phyloP scores from a whole-genome alignment of 2,113 vertebrate genomes.

The Lepisosteus oculatus region DNA sequence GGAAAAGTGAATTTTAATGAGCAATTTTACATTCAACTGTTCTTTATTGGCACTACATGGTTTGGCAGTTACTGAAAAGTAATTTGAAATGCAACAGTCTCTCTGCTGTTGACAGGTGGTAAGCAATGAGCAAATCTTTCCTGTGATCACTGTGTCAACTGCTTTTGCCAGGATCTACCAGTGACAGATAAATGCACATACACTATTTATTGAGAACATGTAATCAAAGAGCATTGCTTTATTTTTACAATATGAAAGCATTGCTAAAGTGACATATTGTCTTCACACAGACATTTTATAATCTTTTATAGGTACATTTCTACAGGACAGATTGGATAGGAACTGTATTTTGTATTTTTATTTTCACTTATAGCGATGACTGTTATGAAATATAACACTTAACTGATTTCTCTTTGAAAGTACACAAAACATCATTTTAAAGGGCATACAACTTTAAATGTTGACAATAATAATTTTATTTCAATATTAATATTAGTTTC shows the following conservation, averaged over 20 bases:
- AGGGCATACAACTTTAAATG: too few species aligned
- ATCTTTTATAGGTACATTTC: too few species aligned
- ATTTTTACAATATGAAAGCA: background rate
- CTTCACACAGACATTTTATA: too few species aligned
- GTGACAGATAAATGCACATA: conserved; percentile 18
- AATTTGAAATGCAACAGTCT: conserved; percentile 37
- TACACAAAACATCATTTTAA: too few species aligned
- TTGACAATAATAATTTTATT: too few species aligned
- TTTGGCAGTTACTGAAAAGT: conserved; percentile 27
- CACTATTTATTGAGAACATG: background rate
- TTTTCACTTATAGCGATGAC: too few species aligned
- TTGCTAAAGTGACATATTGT: background rate
- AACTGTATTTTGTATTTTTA: too few species aligned
- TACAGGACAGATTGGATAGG: too few species aligned
- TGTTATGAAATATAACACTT: too few species aligned
- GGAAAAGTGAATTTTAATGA: background rate
- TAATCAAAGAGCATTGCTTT: background rate
- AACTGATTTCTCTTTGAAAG: too few species aligned
- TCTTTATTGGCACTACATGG: conserved; percentile 7
- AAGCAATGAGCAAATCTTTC: conserved; percentile 28
- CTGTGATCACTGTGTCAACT: conserved; percentile 27
- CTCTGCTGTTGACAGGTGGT: conserved; percentile 39
- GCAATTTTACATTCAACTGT: background rate
- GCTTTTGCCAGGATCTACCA: conserved; percentile 27
- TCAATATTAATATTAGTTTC: too few species aligned